These are phyloP conservation scores for Progne subis DNA, from an alignment of 2,113 vertebrate genomes.

Conservation along the genomic window DNA sequence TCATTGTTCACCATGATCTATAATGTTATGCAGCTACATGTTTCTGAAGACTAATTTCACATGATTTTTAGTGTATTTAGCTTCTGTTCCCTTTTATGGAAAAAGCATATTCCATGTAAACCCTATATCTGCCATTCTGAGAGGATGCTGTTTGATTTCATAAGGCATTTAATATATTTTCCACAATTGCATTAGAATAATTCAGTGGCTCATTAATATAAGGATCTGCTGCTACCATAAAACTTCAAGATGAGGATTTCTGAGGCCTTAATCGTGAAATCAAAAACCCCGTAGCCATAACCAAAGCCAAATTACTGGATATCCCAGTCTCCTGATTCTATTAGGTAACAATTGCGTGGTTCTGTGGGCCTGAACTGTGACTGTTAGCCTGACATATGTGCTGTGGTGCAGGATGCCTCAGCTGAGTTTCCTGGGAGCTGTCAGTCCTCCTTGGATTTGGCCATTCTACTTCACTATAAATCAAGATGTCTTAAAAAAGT, in stretches of 20 bases:
- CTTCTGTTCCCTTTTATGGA: neutral
- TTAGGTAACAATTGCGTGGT: neutral
- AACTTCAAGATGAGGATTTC: neutral
- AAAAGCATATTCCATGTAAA: neutral
- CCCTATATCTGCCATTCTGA: neutral
- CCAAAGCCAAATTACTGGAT: neutral
- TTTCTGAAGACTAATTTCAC: slow-evolving; percentile 18
- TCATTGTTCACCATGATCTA: neutral
- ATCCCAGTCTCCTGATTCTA: neutral
- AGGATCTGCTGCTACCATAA: neutral
- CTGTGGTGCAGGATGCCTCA: neutral
- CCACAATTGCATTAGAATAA: neutral
- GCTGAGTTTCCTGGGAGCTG: neutral
- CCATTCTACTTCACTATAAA: neutral
- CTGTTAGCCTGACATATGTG: neutral
- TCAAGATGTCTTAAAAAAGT: neutral
- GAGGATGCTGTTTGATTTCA: neutral
- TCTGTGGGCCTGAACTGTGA: neutral
- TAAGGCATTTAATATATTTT: neutral
- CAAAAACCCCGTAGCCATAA: neutral
- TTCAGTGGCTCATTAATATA: neutral
- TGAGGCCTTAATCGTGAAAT: neutral
- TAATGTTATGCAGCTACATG: neutral
- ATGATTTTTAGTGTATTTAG: neutral
- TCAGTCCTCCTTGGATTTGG: neutral